Conservation (phyloP, 1,140 invertebrate species). For the Colletes latitarsis region DNA sequence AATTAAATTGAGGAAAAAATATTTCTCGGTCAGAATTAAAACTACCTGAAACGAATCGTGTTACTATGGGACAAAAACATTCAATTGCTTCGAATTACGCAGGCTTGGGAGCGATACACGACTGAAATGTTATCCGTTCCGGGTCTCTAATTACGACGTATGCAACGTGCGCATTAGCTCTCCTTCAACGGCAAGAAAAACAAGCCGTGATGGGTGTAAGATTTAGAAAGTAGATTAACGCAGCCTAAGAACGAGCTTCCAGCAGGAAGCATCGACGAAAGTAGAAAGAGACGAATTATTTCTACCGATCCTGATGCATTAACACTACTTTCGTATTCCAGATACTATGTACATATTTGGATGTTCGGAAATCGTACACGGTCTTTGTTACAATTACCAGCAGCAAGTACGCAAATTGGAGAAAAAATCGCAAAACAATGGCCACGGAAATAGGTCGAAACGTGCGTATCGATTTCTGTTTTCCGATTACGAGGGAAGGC, state of each 20-base stretch:
- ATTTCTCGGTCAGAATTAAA: not conserved
- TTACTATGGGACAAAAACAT: not conserved
- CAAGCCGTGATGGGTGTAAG: constrained; percentile 2
- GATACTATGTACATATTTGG: constrained; percentile 36
- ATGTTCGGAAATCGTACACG: constrained; percentile 28
- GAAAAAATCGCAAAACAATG: constrained; percentile 20
- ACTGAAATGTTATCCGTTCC: constrained; percentile 42
- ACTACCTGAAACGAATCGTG: not conserved
- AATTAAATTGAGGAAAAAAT: too few species aligned
- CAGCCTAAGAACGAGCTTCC: not conserved
- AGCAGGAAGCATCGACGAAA: constrained; percentile 44
- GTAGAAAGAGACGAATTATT: constrained; percentile 50
- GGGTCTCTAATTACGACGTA: constrained; percentile 57
- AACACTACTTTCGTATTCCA: constrained; percentile 56
- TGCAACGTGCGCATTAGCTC: constrained; percentile 38
- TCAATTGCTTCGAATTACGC: constrained; percentile 28
- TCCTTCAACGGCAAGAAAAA: constrained; percentile 30
- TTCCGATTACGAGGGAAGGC: not conserved
- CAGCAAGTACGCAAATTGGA: not conserved
- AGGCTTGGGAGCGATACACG: constrained; percentile 7
- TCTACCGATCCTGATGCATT: constrained; percentile 33
- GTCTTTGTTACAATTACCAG: constrained; percentile 11
- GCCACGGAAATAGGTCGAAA: constrained; percentile 7
- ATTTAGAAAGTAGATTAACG: constrained; percentile 43
- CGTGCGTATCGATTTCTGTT: not conserved